A percentile compares a stretch with the other conserved stretches of the same genome.
phyloP scores from a whole-genome alignment of 2,113 vertebrate species.

The Myanophis thanlyinensis region DNA sequence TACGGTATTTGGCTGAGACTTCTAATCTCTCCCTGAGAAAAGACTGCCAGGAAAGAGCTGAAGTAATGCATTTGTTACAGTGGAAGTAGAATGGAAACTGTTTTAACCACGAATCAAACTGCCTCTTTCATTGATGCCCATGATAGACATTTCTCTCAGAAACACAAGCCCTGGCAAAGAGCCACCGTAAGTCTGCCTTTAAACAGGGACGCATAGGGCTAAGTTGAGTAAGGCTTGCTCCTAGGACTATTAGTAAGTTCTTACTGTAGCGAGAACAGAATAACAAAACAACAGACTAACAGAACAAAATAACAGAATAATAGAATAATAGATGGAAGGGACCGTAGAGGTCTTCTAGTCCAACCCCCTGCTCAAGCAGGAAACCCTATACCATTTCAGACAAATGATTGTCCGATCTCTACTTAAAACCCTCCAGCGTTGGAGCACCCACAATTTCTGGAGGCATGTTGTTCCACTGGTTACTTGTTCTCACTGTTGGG shows the following conservation, averaged over 20 bases:
- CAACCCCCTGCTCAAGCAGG: neutral
- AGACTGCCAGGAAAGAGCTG: conserved; percentile 80
- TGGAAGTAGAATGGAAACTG: conserved; percentile 84
- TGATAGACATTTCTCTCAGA: conserved; percentile 80
- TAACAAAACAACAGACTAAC: neutral
- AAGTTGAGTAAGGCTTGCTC: conserved; percentile 75
- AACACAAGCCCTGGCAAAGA: conserved; percentile 75
- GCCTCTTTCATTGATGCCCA: conserved; percentile 81
- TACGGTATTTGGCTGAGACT: conserved; percentile 84
- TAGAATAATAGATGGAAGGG: neutral
- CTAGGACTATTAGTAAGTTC: conserved; percentile 66
- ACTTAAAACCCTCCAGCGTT: neutral
- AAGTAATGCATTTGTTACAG: conserved; percentile 88
- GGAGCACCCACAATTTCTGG: neutral
- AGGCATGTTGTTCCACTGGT: neutral
- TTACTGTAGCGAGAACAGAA: conserved; percentile 44
- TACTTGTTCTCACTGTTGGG: neutral
- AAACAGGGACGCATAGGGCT: conserved; percentile 73
- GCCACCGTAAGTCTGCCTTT: conserved; percentile 75
- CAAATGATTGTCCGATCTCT: neutral
- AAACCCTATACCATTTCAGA: neutral
- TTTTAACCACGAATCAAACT: conserved; percentile 83
- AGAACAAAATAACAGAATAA: neutral
- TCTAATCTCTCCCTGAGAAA: conserved; percentile 82
- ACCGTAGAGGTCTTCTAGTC: neutral